These are phyloP conservation scores for Hoplodrina blanda DNA, from an alignment of 2,888 invertebrate species.

Conservation along the genomic window DNA sequence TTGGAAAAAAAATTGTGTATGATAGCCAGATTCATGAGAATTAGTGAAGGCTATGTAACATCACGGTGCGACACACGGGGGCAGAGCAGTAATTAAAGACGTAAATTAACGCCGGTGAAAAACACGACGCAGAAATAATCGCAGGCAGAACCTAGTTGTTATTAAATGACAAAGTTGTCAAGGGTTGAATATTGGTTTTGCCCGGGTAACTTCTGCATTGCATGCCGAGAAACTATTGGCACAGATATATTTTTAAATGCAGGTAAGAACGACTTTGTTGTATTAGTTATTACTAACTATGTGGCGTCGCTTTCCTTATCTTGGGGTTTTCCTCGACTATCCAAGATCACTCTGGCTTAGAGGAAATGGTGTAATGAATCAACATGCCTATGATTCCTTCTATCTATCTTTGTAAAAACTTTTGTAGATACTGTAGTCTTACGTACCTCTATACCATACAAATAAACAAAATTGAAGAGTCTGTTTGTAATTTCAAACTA, in stretches of 20 bases:
- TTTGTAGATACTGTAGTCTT: not conserved
- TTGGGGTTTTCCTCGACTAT: not conserved
- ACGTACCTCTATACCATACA: too few relatives aligned
- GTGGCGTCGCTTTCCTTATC: not conserved
- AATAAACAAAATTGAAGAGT: too few relatives aligned
- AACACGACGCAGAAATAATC: too few relatives aligned
- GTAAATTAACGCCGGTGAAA: too few relatives aligned
- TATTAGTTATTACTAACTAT: not conserved
- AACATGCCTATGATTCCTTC: not conserved
- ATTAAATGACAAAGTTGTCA: conserved; percentile 5
- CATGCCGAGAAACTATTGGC: conserved; percentile 32
- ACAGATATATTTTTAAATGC: conserved; percentile 10
- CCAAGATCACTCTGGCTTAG: too few relatives aligned
- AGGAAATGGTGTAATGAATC: not conserved
- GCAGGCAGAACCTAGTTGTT: not conserved
- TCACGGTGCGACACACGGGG: too few relatives aligned
- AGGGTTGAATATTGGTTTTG: conserved; percentile 7
- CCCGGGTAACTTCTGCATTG: conserved; percentile 36
- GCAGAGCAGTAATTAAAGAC: too few relatives aligned
- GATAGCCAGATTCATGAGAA: too few relatives aligned
- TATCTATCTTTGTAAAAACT: too few relatives aligned
- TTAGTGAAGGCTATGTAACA: too few relatives aligned
- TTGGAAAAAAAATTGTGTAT: too few relatives aligned
- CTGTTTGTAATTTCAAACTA: too few relatives aligned
- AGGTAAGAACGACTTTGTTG: not conserved